Evolutionary conservation across 2,797 vertebrate genomes (phyloP), one percentile per base, ranked within the genome.

Genomic region (Amazona ochrocephala): DNA sequence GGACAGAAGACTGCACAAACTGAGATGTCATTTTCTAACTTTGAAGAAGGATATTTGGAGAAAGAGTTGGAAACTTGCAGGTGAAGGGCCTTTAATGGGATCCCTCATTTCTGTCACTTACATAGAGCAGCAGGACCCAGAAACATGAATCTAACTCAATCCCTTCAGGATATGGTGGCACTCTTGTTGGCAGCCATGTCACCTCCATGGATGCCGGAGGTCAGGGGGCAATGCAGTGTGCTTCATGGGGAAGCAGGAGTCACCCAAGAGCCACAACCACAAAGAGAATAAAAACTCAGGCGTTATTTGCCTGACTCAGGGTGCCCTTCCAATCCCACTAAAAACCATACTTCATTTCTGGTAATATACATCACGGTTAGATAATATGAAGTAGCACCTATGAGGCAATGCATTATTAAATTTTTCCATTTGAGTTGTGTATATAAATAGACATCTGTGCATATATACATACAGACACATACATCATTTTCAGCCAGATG

Each of bases 181-280:
- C 8, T 73, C 41, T 16, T 50, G 10, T 34, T 41, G 54, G 48
- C 72, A 74, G 26, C 11, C 29, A 3, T 47, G 20, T 51, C 44
- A 45, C 14, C 10, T 7, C 26, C 13, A 10, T 0, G 1, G 30
- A 19, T 1, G 1, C 13, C 39, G 42, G 50, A 34, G 8, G 26
- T 19, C 60, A 73, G 30, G 66, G 9, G 17, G 74, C 26, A 73
- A 37, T 0, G 1, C 1, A 0, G 26, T 50, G 39, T 10, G 21
- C 24, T 5, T 47, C 62, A 18, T 62, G 37, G 67, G 24, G 37
- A 65, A 72, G 62, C 29, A 73, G 23, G 42, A 10, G 18, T 60
- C 53, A 77, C 13, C 14, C 50, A 30, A 34, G 27, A 67, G 21
- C 24, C 45, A 34, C 13, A 48, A 34, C 24, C 14, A 47, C 24